Evolutionary conservation across 2,888 invertebrate species (phyloP).

Genomic region (Pseudolycoriella hygida): DNA sequence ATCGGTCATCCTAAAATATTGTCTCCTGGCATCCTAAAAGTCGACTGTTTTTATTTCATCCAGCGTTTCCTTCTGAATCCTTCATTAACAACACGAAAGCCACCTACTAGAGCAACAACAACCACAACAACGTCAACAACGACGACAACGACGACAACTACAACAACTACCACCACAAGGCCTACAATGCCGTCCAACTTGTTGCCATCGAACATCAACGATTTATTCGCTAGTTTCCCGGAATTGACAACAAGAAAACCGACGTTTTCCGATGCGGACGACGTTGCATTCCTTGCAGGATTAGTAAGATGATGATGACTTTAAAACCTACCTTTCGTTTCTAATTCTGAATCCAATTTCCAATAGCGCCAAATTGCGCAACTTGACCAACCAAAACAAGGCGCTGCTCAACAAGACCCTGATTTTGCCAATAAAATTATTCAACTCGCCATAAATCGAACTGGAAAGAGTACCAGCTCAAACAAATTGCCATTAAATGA

Average conservation of each 20-base stretch:
- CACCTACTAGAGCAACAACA: slow-evolving; percentile 16
- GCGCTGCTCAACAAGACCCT: slow-evolving; percentile 10
- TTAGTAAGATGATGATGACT: slow-evolving; percentile 30
- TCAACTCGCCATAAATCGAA: slow-evolving; percentile 30
- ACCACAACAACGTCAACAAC: slow-evolving; percentile 16
- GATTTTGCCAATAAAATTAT: slow-evolving; percentile 35
- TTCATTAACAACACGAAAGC: slow-evolving; percentile 11
- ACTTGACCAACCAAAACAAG: slow-evolving; percentile 10
- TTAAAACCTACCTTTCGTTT: neutral
- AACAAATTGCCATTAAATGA: neutral
- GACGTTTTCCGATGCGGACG: slow-evolving; percentile 35
- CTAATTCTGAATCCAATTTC: neutral
- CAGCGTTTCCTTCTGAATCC: slow-evolving; percentile 14
- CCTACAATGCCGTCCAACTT: neutral
- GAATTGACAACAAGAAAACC: slow-evolving; percentile 17
- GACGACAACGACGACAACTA: slow-evolving; percentile 18
- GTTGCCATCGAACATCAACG: neutral
- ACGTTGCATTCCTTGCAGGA: slow-evolving; percentile 39
- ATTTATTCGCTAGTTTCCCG: slow-evolving; percentile 12
- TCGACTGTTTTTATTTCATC: too few species aligned
- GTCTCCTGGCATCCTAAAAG: too few species aligned
- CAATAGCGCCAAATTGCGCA: slow-evolving; percentile 16
- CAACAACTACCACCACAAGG: slow-evolving; percentile 11
- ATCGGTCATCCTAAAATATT: too few species aligned
- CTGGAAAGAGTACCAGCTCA: slow-evolving; percentile 9